Percentiles rank a stretch among this genome's conserved stretches.
phyloP scores from a whole-genome alignment of 2,113 vertebrate genomes.

The Pantherophis guttatus region DNA sequence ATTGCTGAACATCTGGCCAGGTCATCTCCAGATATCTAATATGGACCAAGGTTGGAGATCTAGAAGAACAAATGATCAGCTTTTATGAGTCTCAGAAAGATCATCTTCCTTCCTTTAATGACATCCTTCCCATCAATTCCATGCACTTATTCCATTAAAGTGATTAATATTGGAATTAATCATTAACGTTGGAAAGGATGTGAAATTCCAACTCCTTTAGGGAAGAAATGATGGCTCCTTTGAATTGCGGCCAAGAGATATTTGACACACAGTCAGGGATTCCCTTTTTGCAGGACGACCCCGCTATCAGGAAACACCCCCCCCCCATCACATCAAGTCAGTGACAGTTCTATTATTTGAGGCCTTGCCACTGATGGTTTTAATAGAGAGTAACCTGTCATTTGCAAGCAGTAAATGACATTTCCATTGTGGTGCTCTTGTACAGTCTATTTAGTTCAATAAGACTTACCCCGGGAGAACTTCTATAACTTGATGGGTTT shows the following conservation, averaged over 20 bases:
- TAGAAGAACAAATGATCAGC: neutral
- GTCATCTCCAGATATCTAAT: neutral
- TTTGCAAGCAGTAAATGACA: neutral
- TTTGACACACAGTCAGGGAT: neutral
- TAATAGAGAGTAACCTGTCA: neutral
- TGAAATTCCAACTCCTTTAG: neutral
- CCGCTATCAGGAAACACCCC: neutral
- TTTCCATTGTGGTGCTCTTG: no score
- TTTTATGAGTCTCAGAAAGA: neutral
- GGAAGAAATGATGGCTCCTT: slow-evolving; percentile 1
- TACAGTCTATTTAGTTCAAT: neutral
- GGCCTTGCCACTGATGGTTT: neutral
- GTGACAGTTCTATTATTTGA: neutral
- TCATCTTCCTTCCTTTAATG: neutral
- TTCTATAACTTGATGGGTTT: neutral
- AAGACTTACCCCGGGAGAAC: neutral
- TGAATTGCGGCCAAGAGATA: neutral
- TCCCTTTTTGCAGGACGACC: slow-evolving; percentile 3
- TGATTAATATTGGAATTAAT: neutral
- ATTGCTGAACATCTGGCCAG: neutral
- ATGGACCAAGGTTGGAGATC: neutral
- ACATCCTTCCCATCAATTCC: neutral
- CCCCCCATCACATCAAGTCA: neutral
- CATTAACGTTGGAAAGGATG: neutral
- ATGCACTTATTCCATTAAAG: neutral